Evolutionary conservation across 53 echinoderm and acorn worm species (phyloP).

Genomic region (Pentamera pediparva): DNA sequence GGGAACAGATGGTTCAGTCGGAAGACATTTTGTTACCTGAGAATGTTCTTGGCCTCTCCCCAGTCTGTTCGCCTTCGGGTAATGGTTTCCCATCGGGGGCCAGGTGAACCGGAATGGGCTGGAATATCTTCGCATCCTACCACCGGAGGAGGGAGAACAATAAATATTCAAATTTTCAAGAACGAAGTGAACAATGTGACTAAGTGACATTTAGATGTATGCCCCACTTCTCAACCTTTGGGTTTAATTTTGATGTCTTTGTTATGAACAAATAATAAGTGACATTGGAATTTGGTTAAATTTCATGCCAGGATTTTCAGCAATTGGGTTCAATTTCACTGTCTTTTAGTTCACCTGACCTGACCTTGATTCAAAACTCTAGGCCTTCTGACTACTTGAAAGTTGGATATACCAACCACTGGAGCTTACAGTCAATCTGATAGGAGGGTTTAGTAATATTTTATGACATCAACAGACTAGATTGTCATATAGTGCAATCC

Average conservation of each 20-base stretch:
- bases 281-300: not conserved
- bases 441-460: too few relatives aligned
- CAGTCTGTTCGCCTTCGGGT: conserved; percentile 46
- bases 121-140: conserved; percentile 97
- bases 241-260: too few relatives aligned
- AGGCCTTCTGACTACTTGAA: not conserved
- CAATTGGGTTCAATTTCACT: too few relatives aligned
- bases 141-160: not conserved
- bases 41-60: conserved; percentile 71
- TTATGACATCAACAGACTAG: too few relatives aligned
- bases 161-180: not conserved
- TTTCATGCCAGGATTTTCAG: too few relatives aligned
- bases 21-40: conserved; percentile 60
- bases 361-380: too few relatives aligned
- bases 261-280: not conserved
- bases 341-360: too few relatives aligned
- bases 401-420: not conserved
- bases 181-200: not conserved
- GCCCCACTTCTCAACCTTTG: not conserved
- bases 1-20: too few relatives aligned
- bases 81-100: conserved; percentile 86
- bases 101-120: conserved; percentile 84
- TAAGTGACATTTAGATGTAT: not conserved
- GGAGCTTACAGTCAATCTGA: not conserved
- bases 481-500: too few relatives aligned